A percentile compares a stretch with the other conserved stretches of the same genome.
Conservation (phyloP, 2,797 vertebrate genomes). For the Sebastes cheni region DNA sequence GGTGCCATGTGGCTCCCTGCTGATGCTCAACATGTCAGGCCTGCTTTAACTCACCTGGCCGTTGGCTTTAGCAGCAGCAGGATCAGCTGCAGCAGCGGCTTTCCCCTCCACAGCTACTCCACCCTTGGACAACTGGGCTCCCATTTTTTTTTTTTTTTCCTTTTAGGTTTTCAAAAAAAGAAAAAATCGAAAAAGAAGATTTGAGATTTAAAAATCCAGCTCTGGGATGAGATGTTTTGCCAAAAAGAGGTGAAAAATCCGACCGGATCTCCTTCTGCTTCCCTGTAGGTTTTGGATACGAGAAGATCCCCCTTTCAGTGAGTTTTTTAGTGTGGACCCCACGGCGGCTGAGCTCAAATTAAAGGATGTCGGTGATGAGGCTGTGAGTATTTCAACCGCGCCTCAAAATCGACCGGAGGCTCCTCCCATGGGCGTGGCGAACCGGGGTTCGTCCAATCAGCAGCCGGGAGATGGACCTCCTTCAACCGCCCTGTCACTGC, state of each 20-base stretch:
- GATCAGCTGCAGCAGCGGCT: conserved; percentile 71
- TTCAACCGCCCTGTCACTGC: conserved; percentile 9
- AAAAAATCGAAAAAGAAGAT: conserved; percentile 71
- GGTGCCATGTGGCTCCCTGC: conserved; percentile 71
- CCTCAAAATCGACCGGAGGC: conserved; percentile 75
- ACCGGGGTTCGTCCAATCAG: conserved; percentile 60
- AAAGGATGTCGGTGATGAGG: conserved; percentile 66
- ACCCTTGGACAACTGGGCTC: conserved; percentile 90
- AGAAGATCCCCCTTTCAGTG: conserved; percentile 36
- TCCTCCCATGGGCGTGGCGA: conserved; percentile 77
- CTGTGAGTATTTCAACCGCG: conserved; percentile 79
- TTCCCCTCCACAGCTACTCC: conserved; percentile 85
- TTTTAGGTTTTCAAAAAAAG: conserved; percentile 51
- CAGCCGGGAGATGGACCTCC: conserved; percentile 43
- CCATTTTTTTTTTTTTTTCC: conserved; percentile 82
- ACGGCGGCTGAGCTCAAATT: conserved; percentile 75
- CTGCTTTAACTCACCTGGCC: conserved; percentile 87
- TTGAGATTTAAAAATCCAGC: conserved; percentile 71
- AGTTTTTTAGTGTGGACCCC: conserved; percentile 39
- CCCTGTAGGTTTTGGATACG: conserved; percentile 8
- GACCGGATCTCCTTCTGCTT: conserved; percentile 37
- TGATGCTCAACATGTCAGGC: not conserved
- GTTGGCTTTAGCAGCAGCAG: conserved; percentile 88
- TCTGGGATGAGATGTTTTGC: conserved; percentile 32
- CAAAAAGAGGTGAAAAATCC: conserved; percentile 60